Conservation (phyloP, 2,797 vertebrate species). For the Glossophaga mutica region DNA sequence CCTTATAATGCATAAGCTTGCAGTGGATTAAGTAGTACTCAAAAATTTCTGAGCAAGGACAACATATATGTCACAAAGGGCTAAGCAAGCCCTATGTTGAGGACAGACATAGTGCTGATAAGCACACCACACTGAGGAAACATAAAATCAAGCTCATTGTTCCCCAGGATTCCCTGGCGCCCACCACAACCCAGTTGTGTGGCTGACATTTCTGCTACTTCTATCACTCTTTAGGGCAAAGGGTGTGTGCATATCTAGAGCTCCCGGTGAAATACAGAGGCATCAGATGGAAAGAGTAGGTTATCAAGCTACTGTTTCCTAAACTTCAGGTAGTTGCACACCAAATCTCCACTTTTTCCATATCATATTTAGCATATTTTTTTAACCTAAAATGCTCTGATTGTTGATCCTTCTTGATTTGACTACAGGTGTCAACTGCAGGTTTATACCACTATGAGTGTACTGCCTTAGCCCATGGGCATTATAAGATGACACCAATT, state of each 20-base stretch:
- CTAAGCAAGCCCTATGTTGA: not conserved
- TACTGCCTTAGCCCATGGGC: too few species aligned
- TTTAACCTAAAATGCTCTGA: not conserved
- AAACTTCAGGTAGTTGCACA: not conserved
- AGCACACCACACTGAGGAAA: not conserved
- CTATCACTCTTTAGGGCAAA: not conserved
- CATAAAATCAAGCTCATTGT: not conserved
- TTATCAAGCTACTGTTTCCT: not conserved
- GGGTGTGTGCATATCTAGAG: not conserved
- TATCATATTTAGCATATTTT: not conserved
- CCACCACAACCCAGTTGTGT: not conserved
- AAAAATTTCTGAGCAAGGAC: constrained; percentile 10
- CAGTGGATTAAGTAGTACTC: not conserved
- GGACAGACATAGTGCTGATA: not conserved
- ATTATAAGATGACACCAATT: too few species aligned
- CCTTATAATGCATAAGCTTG: not conserved
- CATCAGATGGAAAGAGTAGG: not conserved
- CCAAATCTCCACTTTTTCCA: not conserved
- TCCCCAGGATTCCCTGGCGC: not conserved
- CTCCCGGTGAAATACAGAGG: not conserved
- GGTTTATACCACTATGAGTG: too few species aligned
- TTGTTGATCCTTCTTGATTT: not conserved
- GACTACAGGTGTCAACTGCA: not conserved
- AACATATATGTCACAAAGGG: not conserved
- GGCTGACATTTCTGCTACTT: not conserved